A percentile compares a stretch with the other conserved stretches of the same genome.
Evolutionary conservation across 2,113 vertebrate genomes (phyloP).

Genomic region (Rhea pennata): DNA sequence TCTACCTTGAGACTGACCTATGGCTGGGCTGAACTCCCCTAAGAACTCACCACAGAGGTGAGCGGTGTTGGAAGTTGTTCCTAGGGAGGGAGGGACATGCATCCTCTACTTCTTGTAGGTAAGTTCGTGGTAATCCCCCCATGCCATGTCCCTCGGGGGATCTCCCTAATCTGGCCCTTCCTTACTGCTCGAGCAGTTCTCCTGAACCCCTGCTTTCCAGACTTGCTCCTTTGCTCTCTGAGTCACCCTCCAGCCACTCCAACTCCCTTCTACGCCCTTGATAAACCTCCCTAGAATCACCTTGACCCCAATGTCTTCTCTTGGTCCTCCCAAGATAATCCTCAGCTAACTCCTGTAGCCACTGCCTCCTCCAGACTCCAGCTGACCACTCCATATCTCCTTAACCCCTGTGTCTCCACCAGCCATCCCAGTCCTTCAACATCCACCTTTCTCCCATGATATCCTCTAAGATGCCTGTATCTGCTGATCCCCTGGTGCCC

Average conservation of each 20-base stretch:
- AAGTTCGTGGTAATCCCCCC: too few species aligned
- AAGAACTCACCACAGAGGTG: fast-evolving
- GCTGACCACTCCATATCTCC: not conserved
- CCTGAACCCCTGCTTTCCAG: not conserved
- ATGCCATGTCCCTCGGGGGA: not conserved
- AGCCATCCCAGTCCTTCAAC: fast-evolving
- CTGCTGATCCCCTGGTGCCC: not conserved
- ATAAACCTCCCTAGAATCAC: not conserved
- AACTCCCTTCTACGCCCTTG: fast-evolving
- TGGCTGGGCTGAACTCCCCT: fast-evolving
- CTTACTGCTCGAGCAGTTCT: not conserved
- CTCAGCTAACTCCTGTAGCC: not conserved
- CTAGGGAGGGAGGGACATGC: not conserved
- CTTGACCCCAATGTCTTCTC: not conserved
- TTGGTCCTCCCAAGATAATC: not conserved
- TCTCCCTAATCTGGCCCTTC: not conserved
- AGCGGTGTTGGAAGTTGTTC: not conserved
- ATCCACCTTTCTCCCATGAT: not conserved
- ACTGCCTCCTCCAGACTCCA: not conserved
- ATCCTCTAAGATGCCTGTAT: not conserved
- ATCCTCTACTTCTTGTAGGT: not conserved
- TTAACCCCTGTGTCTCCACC: not conserved
- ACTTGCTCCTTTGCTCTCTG: not conserved
- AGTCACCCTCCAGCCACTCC: not conserved
- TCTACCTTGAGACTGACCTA: not conserved